Percentiles rank a stretch among this genome's conserved stretches.
Conservation (phyloP, 2,888 invertebrate species). For the Luperina nickerlii region DNA sequence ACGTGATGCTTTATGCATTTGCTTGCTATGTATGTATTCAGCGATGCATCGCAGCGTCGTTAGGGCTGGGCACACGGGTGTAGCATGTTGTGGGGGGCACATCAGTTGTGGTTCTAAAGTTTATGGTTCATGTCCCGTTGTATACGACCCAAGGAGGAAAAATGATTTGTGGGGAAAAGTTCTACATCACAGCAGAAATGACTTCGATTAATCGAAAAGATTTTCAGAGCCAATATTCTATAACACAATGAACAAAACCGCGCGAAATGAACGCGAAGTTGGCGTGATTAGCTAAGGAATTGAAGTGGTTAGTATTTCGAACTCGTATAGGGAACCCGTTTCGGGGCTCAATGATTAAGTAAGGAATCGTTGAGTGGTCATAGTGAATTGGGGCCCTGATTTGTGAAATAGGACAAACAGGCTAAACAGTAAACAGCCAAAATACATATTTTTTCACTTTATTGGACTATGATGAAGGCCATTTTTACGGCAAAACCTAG, state of each 20-base stretch:
- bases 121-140: neutral
- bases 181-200: neutral
- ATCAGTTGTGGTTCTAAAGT: too few relatives aligned
- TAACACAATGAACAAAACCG: too few relatives aligned
- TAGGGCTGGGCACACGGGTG: conserved; percentile 23
- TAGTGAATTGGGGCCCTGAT: too few relatives aligned
- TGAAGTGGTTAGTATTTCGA: too few relatives aligned
- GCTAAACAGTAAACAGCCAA: too few relatives aligned
- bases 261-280: too few relatives aligned
- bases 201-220: neutral
- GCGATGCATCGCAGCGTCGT: neutral
- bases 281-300: too few relatives aligned
- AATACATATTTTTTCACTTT: neutral
- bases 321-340: too few relatives aligned
- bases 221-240: neutral
- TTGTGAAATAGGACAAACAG: too few relatives aligned
- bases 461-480: neutral
- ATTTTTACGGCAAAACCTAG: neutral
- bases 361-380: too few relatives aligned
- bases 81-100: neutral
- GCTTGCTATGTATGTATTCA: conserved; percentile 2
- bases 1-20: conserved; percentile 45
- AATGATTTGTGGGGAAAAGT: neutral
- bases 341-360: too few relatives aligned
- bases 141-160: neutral